These are phyloP conservation scores for Ethmia dodecea DNA, from an alignment of 2,888 invertebrate genomes.

Conservation along the genomic window DNA sequence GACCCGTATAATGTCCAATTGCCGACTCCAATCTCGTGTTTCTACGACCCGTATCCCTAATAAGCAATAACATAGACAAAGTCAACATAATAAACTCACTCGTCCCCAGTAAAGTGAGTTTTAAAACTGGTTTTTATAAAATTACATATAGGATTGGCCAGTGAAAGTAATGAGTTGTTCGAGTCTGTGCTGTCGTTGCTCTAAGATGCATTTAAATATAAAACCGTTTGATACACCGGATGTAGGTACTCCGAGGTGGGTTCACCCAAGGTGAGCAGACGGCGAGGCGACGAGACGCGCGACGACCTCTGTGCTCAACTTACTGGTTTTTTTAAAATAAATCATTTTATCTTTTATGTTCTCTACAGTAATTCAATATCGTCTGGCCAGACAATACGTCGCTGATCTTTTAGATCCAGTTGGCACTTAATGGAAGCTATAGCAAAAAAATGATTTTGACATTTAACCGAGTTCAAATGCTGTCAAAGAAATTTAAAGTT, in stretches of 20 bases:
- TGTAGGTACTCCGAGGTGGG: conserved; percentile 34
- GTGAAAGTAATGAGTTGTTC: conserved; percentile 45
- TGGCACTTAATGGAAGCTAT: too few species aligned
- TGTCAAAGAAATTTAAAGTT: too few species aligned
- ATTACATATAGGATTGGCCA: conserved; percentile 30
- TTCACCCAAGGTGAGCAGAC: conserved; percentile 63
- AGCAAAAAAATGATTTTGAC: too few species aligned
- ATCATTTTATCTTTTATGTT: conserved; percentile 46
- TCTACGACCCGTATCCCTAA: conserved; percentile 2
- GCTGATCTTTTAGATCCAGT: too few species aligned
- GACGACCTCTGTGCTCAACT: conserved; percentile 51
- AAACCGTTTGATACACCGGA: conserved; percentile 42
- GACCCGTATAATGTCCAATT: conserved; percentile 21
- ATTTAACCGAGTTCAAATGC: too few species aligned
- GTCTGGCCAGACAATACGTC: conserved; percentile 35
- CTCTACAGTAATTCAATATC: conserved; percentile 54
- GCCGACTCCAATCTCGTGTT: too few species aligned
- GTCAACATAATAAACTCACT: too few species aligned
- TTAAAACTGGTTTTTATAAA: conserved; percentile 3
- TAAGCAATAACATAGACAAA: too few species aligned
- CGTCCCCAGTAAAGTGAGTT: too few species aligned
- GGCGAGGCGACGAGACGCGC: conserved; percentile 58
- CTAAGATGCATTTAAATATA: conserved; percentile 30
- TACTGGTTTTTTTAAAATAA: conserved; percentile 65
- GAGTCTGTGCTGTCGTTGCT: too few species aligned